A percentile compares a stretch with the other conserved stretches of the same genome.
These are phyloP conservation scores for Nasonia giraulti DNA, from an alignment of 1,140 invertebrate genomes.

Conservation along the genomic window DNA sequence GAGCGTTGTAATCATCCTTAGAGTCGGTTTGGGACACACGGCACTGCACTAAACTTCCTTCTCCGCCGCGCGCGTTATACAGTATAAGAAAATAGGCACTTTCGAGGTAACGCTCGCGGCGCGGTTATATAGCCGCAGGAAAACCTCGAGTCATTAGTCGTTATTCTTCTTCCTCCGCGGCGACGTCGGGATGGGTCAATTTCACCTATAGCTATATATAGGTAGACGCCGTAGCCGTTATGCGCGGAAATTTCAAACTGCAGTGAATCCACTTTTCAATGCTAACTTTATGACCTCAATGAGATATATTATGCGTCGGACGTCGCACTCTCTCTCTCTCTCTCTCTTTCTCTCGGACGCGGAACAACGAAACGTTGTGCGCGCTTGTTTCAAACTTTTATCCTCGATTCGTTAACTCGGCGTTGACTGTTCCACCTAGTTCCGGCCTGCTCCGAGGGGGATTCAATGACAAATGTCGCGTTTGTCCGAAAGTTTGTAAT, in stretches of 20 bases:
- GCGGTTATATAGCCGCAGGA: neutral
- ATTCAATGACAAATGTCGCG: neutral
- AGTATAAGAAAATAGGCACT: constrained; percentile 37
- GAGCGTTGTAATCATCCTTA: constrained; percentile 25
- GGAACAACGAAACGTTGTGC: neutral
- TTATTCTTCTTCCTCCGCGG: constrained; percentile 27
- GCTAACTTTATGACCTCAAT: neutral
- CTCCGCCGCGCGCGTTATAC: neutral
- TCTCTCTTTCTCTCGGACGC: too few species aligned
- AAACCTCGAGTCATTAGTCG: neutral
- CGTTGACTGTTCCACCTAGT: constrained; percentile 7
- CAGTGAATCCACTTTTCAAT: neutral
- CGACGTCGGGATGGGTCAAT: too few species aligned
- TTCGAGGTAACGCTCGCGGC: neutral
- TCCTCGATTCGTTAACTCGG: constrained; percentile 18
- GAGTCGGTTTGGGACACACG: constrained; percentile 23
- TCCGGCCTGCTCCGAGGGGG: neutral
- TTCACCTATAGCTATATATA: too few species aligned
- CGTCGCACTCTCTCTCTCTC: neutral
- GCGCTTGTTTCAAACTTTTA: neutral
- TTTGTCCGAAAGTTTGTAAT: constrained; percentile 29
- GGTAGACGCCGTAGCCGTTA: too few species aligned
- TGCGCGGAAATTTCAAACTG: neutral
- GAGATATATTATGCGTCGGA: constrained; percentile 3
- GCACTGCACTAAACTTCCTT: constrained; percentile 17